Percentiles rank a stretch among this genome's conserved stretches.
phyloP scores from a whole-genome alignment of 2,797 vertebrate genomes.

The Sciurus carolinensis region DNA sequence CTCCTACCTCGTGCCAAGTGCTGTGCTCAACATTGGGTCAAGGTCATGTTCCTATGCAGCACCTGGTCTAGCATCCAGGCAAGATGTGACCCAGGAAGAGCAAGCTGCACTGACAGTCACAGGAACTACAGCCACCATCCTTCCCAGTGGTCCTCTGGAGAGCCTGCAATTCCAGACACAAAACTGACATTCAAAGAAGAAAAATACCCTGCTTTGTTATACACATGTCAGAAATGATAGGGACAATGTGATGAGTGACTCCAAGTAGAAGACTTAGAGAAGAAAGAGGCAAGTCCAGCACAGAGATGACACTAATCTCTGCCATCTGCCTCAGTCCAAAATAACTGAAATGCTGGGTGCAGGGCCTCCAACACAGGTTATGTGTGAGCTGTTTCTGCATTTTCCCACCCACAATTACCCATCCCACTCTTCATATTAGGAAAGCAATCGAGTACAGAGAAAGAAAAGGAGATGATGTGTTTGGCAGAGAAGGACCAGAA shows the following conservation, averaged over 20 bases:
- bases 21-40: background rate
- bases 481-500: background rate
- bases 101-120: background rate
- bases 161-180: background rate
- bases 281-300: background rate
- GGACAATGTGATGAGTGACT: no score
- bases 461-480: background rate
- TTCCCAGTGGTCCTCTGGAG: background rate
- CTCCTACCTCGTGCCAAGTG: background rate
- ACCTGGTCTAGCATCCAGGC: background rate
- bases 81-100: background rate
- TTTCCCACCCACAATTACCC: no score
- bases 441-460: background rate
- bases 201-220: background rate
- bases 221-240: background rate
- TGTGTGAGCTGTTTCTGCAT: background rate
- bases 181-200: background rate
- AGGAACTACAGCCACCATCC: fast-evolving
- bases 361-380: background rate
- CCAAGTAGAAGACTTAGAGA: background rate
- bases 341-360: background rate
- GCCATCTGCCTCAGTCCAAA: background rate
- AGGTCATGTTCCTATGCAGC: background rate
- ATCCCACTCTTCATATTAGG: background rate
- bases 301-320: background rate